These are phyloP conservation scores for Tylochromis polylepis DNA, from an alignment of 2,113 vertebrate genomes.

Conservation along the genomic window DNA sequence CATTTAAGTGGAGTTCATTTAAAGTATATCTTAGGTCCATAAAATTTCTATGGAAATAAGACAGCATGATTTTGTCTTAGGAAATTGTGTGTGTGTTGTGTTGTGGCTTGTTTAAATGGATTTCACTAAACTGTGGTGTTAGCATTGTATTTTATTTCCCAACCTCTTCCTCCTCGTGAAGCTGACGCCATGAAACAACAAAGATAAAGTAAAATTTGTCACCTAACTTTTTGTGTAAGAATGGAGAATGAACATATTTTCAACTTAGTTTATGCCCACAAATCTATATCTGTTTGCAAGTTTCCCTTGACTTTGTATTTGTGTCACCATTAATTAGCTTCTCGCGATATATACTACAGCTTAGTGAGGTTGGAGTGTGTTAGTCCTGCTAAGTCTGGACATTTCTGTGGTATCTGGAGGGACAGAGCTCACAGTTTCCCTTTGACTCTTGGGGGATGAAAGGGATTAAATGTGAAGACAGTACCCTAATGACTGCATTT, in stretches of 20 bases:
- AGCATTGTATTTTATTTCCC: neutral
- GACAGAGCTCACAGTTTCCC: neutral
- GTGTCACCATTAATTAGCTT: neutral
- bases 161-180: neutral
- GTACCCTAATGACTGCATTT: neutral
- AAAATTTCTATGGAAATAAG: neutral
- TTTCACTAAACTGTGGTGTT: neutral
- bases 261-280: neutral
- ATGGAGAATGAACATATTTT: neutral
- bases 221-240: accelerated
- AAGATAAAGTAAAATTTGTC: neutral
- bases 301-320: neutral
- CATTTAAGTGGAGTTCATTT: slow-evolving; percentile 12
- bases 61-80: neutral
- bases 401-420: neutral
- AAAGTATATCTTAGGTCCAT: neutral
- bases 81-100: neutral
- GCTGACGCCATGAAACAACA: neutral
- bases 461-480: neutral
- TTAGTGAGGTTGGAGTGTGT: neutral
- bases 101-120: neutral
- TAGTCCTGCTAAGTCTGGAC: neutral
- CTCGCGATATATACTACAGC: neutral
- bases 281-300: neutral
- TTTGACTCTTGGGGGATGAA: neutral